A percentile compares a stretch with the other conserved stretches of the same genome.
phyloP scores from a whole-genome alignment of 2,113 vertebrate species.

The Scomber japonicus region DNA sequence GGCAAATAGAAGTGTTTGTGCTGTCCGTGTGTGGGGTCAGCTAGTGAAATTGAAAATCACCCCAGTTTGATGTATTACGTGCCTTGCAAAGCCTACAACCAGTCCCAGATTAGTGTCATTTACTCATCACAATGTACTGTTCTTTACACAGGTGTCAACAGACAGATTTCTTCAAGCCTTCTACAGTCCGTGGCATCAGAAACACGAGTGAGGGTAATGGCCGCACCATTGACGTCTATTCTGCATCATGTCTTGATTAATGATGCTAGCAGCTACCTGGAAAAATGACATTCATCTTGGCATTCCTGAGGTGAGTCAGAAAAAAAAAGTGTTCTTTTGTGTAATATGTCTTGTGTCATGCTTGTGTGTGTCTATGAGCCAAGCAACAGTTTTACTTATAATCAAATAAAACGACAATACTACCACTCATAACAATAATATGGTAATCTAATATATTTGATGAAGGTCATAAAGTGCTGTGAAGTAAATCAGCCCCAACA shows the following conservation, averaged over 20 bases:
- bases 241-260: conserved; percentile 31
- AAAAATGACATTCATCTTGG: conserved; percentile 27
- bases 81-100: background rate
- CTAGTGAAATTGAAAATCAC: background rate
- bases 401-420: too few species aligned
- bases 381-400: background rate
- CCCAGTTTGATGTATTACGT: background rate
- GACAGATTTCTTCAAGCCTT: conserved; percentile 23
- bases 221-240: conserved; percentile 10
- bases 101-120: too few species aligned
- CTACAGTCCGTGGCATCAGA: background rate
- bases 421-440: too few species aligned
- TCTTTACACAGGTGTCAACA: conserved; percentile 30
- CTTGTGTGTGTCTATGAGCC: background rate
- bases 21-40: background rate
- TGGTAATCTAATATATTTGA: background rate
- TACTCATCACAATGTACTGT: background rate
- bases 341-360: background rate
- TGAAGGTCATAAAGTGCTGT: background rate
- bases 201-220: background rate
- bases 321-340: background rate
- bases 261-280: background rate
- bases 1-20: background rate
- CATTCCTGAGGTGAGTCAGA: conserved; percentile 28
- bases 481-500: background rate